Evolutionary conservation across 2,888 invertebrate genomes (phyloP).

Genomic region (Clitarchus hookeri): DNA sequence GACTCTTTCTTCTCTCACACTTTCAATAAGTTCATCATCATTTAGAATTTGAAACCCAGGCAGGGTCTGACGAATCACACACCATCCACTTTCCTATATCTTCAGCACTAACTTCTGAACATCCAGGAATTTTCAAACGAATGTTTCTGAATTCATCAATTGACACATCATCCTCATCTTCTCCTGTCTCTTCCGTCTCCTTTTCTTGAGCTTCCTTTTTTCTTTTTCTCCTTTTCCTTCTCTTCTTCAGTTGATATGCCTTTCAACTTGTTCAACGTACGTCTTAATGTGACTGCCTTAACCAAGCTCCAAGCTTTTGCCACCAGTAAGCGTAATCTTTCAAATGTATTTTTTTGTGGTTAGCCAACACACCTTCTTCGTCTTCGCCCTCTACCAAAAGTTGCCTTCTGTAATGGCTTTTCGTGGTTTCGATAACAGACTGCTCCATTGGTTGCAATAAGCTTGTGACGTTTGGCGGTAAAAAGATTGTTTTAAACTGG

Average conservation of each 20-base stretch:
- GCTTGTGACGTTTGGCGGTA: too few species aligned
- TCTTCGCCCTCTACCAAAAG: neutral
- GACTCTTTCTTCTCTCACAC: neutral
- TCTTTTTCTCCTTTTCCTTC: neutral
- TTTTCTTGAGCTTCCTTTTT: neutral
- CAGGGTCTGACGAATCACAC: too few species aligned
- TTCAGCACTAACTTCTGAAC: too few species aligned
- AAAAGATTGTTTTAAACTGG: too few species aligned
- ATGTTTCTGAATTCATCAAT: too few species aligned
- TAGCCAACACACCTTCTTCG: neutral
- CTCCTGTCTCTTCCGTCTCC: neutral
- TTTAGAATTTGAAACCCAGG: too few species aligned
- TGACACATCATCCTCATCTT: too few species aligned
- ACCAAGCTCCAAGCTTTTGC: neutral
- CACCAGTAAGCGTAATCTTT: conserved; percentile 1
- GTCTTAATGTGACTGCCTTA: neutral
- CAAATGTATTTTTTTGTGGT: neutral
- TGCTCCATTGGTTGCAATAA: neutral
- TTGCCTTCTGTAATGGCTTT: neutral
- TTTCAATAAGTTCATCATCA: too few species aligned
- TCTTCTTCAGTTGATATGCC: neutral
- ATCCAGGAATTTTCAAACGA: too few species aligned
- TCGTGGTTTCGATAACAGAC: neutral
- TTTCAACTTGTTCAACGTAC: neutral
- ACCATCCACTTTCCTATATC: too few species aligned